phyloP scores from a whole-genome alignment of 2,888 invertebrate species.

The Mystacides longicornis region DNA sequence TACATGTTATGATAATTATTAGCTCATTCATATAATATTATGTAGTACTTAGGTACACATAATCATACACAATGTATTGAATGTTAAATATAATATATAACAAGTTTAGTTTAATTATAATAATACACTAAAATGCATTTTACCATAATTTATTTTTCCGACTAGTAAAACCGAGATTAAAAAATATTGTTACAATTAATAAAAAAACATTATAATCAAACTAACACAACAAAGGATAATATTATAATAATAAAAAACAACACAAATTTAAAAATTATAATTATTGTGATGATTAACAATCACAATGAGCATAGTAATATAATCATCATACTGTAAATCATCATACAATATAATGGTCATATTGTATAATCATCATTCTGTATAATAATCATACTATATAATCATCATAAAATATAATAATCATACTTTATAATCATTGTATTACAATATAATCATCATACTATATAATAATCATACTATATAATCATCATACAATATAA shows the following conservation, averaged over 20 bases:
- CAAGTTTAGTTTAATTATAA: too few relatives aligned
- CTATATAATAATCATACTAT: background rate
- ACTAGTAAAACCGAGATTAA: constrained; percentile 10
- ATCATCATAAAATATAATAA: background rate
- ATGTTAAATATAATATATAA: too few relatives aligned
- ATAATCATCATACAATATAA: background rate
- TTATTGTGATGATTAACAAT: too few relatives aligned
- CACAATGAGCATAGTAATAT: background rate
- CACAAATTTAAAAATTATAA: background rate
- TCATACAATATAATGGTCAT: background rate
- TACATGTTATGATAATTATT: too few relatives aligned
- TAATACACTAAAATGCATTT: too few relatives aligned
- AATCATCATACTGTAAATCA: background rate
- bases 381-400: background rate
- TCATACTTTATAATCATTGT: background rate
- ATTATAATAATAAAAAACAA: background rate
- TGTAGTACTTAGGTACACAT: too few relatives aligned
- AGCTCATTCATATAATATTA: too few relatives aligned
- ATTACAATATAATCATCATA: background rate
- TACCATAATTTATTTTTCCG: constrained; percentile 7
- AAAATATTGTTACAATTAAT: background rate
- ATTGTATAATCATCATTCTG: background rate
- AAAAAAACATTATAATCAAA: background rate
- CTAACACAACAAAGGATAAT: background rate
- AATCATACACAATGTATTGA: too few relatives aligned